phyloP scores from a whole-genome alignment of 2,888 invertebrate species.

The Molorchus minor region DNA sequence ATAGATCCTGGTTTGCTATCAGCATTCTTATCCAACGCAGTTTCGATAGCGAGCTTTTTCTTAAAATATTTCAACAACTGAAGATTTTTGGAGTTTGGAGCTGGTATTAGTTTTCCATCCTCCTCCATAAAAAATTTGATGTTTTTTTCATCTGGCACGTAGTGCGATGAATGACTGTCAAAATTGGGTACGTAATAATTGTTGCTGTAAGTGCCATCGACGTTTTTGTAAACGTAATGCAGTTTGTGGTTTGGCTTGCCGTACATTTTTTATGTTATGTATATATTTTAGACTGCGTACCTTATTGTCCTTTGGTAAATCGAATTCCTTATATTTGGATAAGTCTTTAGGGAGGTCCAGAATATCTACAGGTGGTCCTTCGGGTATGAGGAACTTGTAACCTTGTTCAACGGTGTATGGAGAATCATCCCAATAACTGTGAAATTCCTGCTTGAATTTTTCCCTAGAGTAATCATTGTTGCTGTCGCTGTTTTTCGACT shows the following conservation, averaged over 20 bases:
- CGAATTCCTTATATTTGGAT: slow-evolving; percentile 45
- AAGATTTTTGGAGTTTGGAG: slow-evolving; percentile 12
- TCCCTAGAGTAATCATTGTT: too few relatives aligned
- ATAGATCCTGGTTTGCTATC: too few relatives aligned
- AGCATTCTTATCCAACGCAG: slow-evolving; percentile 32
- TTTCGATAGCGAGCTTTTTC: slow-evolving; percentile 50
- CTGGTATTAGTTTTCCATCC: neutral
- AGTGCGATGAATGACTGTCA: neutral
- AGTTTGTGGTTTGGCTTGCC: slow-evolving; percentile 12
- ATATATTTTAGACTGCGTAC: slow-evolving; percentile 39
- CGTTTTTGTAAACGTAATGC: too few relatives aligned
- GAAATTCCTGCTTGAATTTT: slow-evolving; percentile 46
- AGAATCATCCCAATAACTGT: slow-evolving; percentile 47
- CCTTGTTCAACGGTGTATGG: too few relatives aligned
- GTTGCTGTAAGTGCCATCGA: too few relatives aligned
- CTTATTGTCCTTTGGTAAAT: slow-evolving; percentile 39
- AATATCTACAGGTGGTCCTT: slow-evolving; percentile 18
- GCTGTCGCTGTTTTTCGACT: slow-evolving; percentile 26
- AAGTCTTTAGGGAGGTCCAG: slow-evolving; percentile 28
- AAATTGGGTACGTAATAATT: neutral
- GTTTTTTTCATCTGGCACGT: neutral
- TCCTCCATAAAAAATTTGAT: slow-evolving; percentile 5
- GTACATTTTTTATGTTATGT: slow-evolving; percentile 34
- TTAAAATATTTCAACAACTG: slow-evolving; percentile 47
- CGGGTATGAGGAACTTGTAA: slow-evolving; percentile 46